Base-by-base conservation (phyloP, 2,888 invertebrate genomes). In the Endotricha flammealis region DNA sequence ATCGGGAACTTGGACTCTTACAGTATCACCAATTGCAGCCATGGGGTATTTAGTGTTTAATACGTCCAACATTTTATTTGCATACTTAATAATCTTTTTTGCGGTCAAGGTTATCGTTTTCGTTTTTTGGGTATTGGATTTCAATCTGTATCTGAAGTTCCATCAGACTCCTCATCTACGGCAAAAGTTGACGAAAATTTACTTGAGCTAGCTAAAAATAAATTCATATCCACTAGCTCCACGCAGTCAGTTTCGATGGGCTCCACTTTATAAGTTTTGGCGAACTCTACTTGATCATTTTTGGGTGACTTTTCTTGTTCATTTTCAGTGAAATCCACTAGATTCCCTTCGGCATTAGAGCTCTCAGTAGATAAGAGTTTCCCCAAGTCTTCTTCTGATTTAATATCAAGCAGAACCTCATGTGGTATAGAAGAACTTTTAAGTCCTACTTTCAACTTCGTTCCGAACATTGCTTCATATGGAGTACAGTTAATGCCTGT, bases 381-480 rank as follows among this genome's bases (percentile, higher is more conserved):
- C n/a, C 41, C 41, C 16, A 42, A 24, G 13, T 38, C 35, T 38
- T 43, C 41, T 39, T 44, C 39, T 13, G 29, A 28, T 23, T 17
- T 11, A 11, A 44, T 29, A 16, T 41, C 36, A 7, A 13, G 1
- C 12, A 48, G 8, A 6, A 25, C 25, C 5, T 44, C 42, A 29
- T 16, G 8, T 25, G 43, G 32, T 33, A 39, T 29, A 40, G 37
- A 24, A 30, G 39, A 36, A 36, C 31, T 33, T 32, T 38, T 39
- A 9, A 50, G 33, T 6, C 42, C 44, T 12, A 43, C 34, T 43
- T 46, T 46, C 1, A 39, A 8, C 28, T 46, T 42, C 6, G 20
- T 31, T 0, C 64, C 65, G 53, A 71, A 67, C 57, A 68, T 55
- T 4, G 68, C 69, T 53, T 67, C 51, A 46, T 64, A 68, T 16